A percentile compares a stretch with the other conserved stretches of the same genome.
phyloP scores from a whole-genome alignment of 2,888 invertebrate genomes.

The Drosophila subquinaria region DNA sequence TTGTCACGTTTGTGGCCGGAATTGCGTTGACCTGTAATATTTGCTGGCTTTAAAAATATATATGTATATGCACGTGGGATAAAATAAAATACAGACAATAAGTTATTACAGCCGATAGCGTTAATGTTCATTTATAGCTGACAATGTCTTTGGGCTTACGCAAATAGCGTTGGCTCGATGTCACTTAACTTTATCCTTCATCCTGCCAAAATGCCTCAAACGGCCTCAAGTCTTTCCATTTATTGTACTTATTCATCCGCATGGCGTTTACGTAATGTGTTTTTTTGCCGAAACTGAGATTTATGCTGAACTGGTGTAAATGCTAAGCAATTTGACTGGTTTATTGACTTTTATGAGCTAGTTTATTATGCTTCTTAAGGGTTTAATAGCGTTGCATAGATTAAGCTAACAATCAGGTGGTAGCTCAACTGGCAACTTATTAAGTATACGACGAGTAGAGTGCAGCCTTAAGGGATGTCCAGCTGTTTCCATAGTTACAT shows the following conservation, averaged over 20 bases:
- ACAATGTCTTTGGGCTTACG: conserved; percentile 56
- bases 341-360: conserved; percentile 74
- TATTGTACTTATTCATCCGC: conserved; percentile 17
- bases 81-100: conserved; percentile 54
- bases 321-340: conserved; percentile 70
- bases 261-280: conserved; percentile 46
- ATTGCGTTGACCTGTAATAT: conserved; percentile 62
- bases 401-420: conserved; percentile 3
- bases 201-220: not conserved
- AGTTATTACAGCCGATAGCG: conserved; percentile 66
- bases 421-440: not conserved
- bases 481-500: not conserved
- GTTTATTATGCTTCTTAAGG: conserved; percentile 57
- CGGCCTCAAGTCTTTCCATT: conserved; percentile 9
- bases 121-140: conserved; percentile 68
- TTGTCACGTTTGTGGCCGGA: conserved; percentile 67
- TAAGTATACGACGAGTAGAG: conserved; percentile 16
- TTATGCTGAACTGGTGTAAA: conserved; percentile 67
- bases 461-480: no score
- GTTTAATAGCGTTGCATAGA: conserved; percentile 2
- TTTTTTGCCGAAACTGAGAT: conserved; percentile 30
- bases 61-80: conserved; percentile 25
- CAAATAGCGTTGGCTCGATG: conserved; percentile 45
- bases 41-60: conserved; percentile 36
- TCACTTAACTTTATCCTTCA: conserved; percentile 15